Percentiles rank a stretch among this genome's conserved stretches.
Conservation (phyloP, 2,888 invertebrate species). For the Dilophus febrilis region DNA sequence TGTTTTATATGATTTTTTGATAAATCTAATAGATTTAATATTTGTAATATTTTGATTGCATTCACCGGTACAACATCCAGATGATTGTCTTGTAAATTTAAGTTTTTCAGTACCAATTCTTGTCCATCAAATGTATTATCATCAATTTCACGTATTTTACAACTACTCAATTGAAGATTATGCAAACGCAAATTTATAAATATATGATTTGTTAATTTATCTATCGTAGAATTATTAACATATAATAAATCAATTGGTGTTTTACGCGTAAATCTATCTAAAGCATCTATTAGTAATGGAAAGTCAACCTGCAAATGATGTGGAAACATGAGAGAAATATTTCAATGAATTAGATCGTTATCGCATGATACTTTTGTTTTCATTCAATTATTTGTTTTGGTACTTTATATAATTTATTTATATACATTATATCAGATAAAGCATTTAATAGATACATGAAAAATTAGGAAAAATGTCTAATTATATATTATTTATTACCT, state of each 20-base stretch:
- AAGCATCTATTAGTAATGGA: conserved; percentile 49
- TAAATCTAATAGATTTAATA: conserved; percentile 63
- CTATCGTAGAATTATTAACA: conserved; percentile 72
- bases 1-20: conserved; percentile 61
- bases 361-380: too few relatives aligned
- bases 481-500: conserved; percentile 30
- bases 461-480: neutral
- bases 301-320: conserved; percentile 64
- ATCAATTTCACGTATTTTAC: conserved; percentile 53
- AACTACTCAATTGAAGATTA: conserved; percentile 72
- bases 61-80: conserved; percentile 59
- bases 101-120: conserved; percentile 59
- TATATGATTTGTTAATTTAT: conserved; percentile 45
- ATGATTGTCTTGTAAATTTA: conserved; percentile 73
- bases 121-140: conserved; percentile 67
- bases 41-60: conserved; percentile 47
- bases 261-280: conserved; percentile 48
- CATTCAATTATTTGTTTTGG: neutral
- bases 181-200: conserved; percentile 54
- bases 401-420: neutral
- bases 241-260: conserved; percentile 68
- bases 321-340: neutral
- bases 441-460: too few relatives aligned
- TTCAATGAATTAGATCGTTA: neutral
- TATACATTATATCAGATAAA: neutral